Base-by-base conservation (phyloP, 2,888 invertebrate genomes). In the Caradrina clavipalpis region DNA sequence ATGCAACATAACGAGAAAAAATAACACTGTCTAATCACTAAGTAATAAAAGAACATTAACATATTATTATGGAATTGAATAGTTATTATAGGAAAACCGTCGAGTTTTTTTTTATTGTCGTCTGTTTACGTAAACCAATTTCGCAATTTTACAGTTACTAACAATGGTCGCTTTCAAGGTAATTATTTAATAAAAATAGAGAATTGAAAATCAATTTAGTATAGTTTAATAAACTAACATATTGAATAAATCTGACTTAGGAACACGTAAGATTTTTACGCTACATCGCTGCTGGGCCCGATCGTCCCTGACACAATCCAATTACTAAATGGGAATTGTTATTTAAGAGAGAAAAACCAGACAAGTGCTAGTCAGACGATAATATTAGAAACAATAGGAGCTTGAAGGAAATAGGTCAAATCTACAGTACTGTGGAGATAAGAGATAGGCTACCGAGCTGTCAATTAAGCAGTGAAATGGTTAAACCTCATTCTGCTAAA, bases 291-390 rank as follows among this genome's bases (percentile, higher is more conserved):
- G 69, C 72, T 81, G 62, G 63, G 76, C 81, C 87, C 86, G 86
- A 90, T 90, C 86, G 85, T 82, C 83, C 86, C 87, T 84, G 87
- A 89, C 88, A 84, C 89, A 89, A 92, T 92, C 88, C 87, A 90
- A 91, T 92, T 91, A 92, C 85, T 76, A 82, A 85, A 87, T 82
- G 82, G 81, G 69, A 80, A 85, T 85, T 84, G 84, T 87, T 88
- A 90, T 90, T 86, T 83, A 86, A 88, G 83, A 79, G 79, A 76
- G 75, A 73, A 81, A 79, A 77, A 73, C 70, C 63, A 69, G 78
- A 73, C 73, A 70, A 78, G 68, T 80, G 70, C 78, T 69, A 74
- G 74, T 72, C 65, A 62, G 63, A 78, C 64, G 69, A 76, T 66
- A 75, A 69, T 64, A 70, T 54, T 63, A 62, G 39, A 64, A 31